A percentile compares a stretch with the other conserved stretches of the same genome.
Conservation (phyloP, 2,797 vertebrate genomes). For the Typhlichthys subterraneus region DNA sequence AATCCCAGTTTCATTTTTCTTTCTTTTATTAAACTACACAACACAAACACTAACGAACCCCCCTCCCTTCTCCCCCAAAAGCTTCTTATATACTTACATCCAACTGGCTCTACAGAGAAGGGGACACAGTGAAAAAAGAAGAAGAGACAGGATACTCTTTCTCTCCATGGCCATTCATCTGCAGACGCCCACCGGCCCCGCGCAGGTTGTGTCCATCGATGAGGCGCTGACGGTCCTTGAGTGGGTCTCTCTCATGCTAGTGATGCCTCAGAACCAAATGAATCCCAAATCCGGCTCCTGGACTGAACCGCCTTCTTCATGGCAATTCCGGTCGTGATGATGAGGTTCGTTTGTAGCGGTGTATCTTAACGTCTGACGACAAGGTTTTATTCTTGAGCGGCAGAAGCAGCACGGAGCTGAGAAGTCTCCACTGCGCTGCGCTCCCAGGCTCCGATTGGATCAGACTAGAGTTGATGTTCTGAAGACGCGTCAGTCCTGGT, state of each 20-base stretch:
- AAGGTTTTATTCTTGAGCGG: conserved; percentile 33
- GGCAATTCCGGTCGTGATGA: conserved; percentile 11
- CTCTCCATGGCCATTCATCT: conserved; percentile 84
- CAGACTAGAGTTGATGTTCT: conserved; percentile 39
- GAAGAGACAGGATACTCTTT: conserved; percentile 74
- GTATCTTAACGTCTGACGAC: conserved; percentile 14
- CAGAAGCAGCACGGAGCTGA: conserved; percentile 11
- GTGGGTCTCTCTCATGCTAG: conserved; percentile 24
- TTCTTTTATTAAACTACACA: too few species aligned
- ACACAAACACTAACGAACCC: too few species aligned
- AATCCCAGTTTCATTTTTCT: too few species aligned
- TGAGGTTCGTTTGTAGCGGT: conserved; percentile 18
- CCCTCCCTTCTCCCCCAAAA: too few species aligned
- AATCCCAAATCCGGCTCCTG: neutral
- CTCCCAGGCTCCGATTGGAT: conserved; percentile 56
- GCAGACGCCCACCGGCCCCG: conserved; percentile 23
- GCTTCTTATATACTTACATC: conserved; percentile 85
- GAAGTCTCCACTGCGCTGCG: conserved; percentile 14
- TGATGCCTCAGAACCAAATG: neutral
- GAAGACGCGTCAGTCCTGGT: conserved; percentile 45
- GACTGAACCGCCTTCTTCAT: neutral
- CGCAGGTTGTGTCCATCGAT: conserved; percentile 35
- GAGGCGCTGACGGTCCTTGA: conserved; percentile 15
- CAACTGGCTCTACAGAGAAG: conserved; percentile 81
- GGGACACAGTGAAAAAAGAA: conserved; percentile 78